Conservation (phyloP, 2,888 invertebrate genomes). For the Ormyrus rosae region DNA sequence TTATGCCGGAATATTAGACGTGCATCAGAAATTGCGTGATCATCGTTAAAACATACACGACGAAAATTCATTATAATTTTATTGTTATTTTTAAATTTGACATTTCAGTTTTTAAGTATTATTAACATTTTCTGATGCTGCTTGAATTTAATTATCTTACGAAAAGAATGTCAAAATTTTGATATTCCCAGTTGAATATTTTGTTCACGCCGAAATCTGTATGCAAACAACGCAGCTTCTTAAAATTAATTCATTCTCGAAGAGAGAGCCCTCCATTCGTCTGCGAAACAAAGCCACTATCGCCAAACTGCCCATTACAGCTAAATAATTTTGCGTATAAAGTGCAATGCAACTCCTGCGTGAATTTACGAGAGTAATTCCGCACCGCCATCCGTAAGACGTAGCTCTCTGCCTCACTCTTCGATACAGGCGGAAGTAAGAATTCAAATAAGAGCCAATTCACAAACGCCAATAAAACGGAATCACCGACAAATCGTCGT, state of each 20-base stretch:
- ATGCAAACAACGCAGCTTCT: background rate
- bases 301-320: slow-evolving; percentile 31
- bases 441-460: slow-evolving; percentile 54
- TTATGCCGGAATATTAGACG: background rate
- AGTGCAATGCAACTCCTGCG: slow-evolving; percentile 21
- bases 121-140: background rate
- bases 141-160: no score
- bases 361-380: slow-evolving; percentile 43
- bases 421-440: slow-evolving; percentile 10
- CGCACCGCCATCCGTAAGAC: slow-evolving; percentile 5
- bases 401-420: background rate
- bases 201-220: no score
- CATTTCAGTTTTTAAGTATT: background rate
- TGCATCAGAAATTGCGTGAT: background rate
- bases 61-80: background rate
- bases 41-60: background rate
- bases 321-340: slow-evolving; percentile 42
- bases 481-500: slow-evolving; percentile 52
- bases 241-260: background rate
- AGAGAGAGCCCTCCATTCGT: background rate
- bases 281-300: slow-evolving; percentile 14
- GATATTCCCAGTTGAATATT: no score
- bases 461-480: slow-evolving; percentile 48
- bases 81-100: background rate
- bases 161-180: no score